A percentile compares a stretch with the other conserved stretches of the same genome.
These are phyloP conservation scores for Diuraphis noxia DNA, from an alignment of 1,140 invertebrate genomes.

Conservation along the genomic window DNA sequence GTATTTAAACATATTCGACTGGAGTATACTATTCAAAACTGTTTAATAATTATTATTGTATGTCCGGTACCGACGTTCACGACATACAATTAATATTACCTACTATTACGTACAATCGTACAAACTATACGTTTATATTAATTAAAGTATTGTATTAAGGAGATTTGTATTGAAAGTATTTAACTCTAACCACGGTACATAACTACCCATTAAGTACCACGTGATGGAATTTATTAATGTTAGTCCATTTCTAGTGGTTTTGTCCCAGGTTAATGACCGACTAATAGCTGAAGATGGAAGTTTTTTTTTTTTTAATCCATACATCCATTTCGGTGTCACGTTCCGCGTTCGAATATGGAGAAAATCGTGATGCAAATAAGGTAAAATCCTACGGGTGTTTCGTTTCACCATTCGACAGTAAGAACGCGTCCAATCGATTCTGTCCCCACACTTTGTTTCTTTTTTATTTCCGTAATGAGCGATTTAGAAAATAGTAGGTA, in stretches of 20 bases:
- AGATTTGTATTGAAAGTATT: neutral
- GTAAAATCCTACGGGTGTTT: conserved; percentile 7
- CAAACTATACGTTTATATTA: too few species aligned
- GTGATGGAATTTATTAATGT: neutral
- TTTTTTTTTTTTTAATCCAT: neutral
- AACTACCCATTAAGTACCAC: neutral
- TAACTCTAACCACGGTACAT: neutral
- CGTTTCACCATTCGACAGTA: neutral
- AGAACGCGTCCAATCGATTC: neutral
- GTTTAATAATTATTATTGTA: neutral
- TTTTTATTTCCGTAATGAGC: neutral
- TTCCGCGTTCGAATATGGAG: neutral
- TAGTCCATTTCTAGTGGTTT: neutral
- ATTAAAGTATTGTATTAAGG: too few species aligned
- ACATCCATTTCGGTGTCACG: neutral
- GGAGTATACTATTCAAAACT: neutral
- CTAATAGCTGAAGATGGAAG: neutral
- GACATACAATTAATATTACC: neutral
- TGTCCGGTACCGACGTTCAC: too few species aligned
- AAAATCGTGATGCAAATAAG: conserved; percentile 17
- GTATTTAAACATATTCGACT: neutral
- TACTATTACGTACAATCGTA: too few species aligned
- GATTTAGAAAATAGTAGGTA: neutral
- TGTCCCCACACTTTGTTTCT: neutral
- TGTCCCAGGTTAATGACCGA: neutral